These are phyloP conservation scores for Lates japonicus DNA, from an alignment of 2,797 vertebrate genomes.

Conservation along the genomic window DNA sequence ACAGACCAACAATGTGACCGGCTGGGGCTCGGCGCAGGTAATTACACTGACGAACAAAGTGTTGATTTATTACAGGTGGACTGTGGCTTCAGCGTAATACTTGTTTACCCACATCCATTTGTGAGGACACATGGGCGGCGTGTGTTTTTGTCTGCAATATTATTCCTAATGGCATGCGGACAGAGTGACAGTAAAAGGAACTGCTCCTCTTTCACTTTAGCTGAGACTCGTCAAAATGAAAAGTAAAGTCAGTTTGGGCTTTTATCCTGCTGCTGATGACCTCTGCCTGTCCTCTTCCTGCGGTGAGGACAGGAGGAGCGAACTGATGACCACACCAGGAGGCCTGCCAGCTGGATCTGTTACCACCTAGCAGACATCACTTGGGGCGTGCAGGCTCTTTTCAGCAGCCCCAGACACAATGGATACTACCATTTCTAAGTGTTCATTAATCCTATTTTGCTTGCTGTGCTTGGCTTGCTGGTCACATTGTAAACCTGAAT, in stretches of 20 bases:
- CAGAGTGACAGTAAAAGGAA: constrained; percentile 38
- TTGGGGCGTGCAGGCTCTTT: constrained; percentile 68
- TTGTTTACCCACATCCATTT: constrained; percentile 29
- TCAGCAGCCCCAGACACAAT: constrained; percentile 58
- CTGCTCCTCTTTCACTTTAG: constrained; percentile 5
- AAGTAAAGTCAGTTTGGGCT: constrained; percentile 48
- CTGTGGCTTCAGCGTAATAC: constrained; percentile 31
- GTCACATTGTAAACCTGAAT: constrained; percentile 19
- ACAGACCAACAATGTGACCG: constrained; percentile 1
- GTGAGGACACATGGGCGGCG: constrained; percentile 22
- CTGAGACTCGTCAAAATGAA: constrained; percentile 31
- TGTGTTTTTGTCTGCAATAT: constrained; percentile 23
- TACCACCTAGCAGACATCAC: constrained; percentile 55
- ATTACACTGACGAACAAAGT: constrained; percentile 56
- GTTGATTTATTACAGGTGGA: constrained; percentile 58
- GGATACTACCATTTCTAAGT: constrained; percentile 42
- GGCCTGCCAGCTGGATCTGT: constrained; percentile 63
- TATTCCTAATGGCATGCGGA: constrained; percentile 32
- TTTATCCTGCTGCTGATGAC: constrained; percentile 43
- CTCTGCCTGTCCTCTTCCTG: constrained; percentile 60
- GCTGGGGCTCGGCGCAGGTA: background rate
- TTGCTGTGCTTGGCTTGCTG: constrained; percentile 15
- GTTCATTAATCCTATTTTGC: constrained; percentile 42
- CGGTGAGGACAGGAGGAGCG: constrained; percentile 36
- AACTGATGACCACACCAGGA: constrained; percentile 62